Conservation (phyloP, 92 coral and sea anemone species). For the Desmophyllum pertusum region DNA sequence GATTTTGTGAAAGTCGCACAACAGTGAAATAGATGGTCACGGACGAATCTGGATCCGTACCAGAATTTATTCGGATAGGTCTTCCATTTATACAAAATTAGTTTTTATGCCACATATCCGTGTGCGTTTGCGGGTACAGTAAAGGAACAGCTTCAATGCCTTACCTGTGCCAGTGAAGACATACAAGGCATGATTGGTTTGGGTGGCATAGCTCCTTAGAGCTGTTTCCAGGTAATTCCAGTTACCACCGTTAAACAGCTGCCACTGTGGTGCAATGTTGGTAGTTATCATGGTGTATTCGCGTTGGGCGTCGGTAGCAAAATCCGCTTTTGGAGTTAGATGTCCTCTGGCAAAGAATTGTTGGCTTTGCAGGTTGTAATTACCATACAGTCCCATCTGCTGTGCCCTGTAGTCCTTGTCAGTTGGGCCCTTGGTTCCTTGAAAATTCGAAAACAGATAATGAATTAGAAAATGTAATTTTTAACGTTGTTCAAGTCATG, state of each 20-base stretch:
- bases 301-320: background rate
- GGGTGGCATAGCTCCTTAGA: slow-evolving; percentile 1
- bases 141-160: background rate
- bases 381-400: background rate
- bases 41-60: too few relatives aligned
- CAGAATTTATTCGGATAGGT: too few relatives aligned
- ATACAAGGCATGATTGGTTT: background rate
- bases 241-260: too few relatives aligned
- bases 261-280: slow-evolving; percentile 57
- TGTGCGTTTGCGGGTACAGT: too few relatives aligned
- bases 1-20: too few relatives aligned
- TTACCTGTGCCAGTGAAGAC: slow-evolving; percentile 30
- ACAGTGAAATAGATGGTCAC: too few relatives aligned
- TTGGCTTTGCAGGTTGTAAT: background rate
- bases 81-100: too few relatives aligned
- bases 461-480: background rate
- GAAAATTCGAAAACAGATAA: too few relatives aligned
- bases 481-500: too few relatives aligned
- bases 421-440: background rate
- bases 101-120: too few relatives aligned
- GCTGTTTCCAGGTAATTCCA: slow-evolving; percentile 18
- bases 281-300: slow-evolving; percentile 32
- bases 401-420: background rate
- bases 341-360: slow-evolving; percentile 34
- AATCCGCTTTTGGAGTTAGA: slow-evolving; percentile 36